phyloP scores from a whole-genome alignment of 2,888 invertebrate species.

The Phanerotoma sp. region DNA sequence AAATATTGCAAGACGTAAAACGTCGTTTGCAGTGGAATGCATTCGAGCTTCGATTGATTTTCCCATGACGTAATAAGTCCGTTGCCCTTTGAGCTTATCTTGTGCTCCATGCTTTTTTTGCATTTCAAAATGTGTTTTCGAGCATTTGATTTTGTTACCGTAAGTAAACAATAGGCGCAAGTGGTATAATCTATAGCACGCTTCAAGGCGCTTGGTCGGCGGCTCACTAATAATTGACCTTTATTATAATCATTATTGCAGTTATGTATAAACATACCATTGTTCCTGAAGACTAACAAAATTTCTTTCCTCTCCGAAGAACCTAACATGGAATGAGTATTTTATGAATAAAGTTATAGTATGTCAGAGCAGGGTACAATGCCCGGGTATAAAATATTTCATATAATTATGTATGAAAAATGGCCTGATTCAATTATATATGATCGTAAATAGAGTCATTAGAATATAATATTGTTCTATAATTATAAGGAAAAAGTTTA shows the following conservation, averaged over 20 bases:
- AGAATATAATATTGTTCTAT: too few species aligned
- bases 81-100: background rate
- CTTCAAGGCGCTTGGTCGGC: constrained; percentile 7
- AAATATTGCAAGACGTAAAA: constrained; percentile 11
- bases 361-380: too few species aligned
- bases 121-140: background rate
- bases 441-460: too few species aligned
- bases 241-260: constrained; percentile 6
- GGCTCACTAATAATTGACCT: constrained; percentile 1
- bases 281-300: background rate
- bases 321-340: background rate
- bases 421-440: too few species aligned
- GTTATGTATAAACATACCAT: constrained; percentile 10
- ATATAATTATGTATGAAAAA: too few species aligned
- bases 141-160: background rate
- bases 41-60: background rate
- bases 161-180: background rate
- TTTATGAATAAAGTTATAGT: background rate
- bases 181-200: constrained; percentile 9
- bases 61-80: constrained; percentile 1
- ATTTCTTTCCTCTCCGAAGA: background rate
- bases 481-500: too few species aligned
- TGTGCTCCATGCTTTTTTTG: too few species aligned
- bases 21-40: constrained; percentile 10
- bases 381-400: background rate